Percentiles rank a stretch among this genome's conserved stretches.
These are phyloP conservation scores for Spilogale gracilis DNA, from an alignment of 2,113 vertebrate species.

Conservation along the genomic window DNA sequence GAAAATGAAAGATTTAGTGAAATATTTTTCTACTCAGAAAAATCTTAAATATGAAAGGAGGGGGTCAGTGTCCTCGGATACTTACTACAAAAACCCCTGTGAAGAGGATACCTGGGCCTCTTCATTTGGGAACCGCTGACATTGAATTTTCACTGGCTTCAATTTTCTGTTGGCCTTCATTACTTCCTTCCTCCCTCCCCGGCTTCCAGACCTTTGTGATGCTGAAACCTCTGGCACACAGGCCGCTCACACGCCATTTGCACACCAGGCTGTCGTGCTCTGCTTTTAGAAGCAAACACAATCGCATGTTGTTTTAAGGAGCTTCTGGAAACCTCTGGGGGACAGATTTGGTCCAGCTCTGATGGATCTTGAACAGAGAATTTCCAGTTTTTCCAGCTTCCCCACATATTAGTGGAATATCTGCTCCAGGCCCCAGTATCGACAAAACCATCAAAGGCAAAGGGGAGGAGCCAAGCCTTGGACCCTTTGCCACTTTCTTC, in stretches of 20 bases:
- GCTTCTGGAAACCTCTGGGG: background rate
- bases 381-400: background rate
- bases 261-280: background rate
- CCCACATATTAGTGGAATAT: background rate
- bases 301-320: background rate
- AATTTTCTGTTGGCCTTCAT: background rate
- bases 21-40: background rate
- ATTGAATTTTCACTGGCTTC: conserved; percentile 1
- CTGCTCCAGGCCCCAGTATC: background rate
- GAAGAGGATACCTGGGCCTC: accelerated
- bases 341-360: background rate
- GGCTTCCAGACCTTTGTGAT: background rate
- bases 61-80: background rate
- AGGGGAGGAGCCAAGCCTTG: background rate
- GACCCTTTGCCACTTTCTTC: background rate
- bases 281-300: conserved; percentile 47
- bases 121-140: background rate
- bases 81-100: background rate
- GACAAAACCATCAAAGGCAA: background rate
- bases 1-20: background rate
- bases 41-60: background rate
- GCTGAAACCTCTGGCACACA: background rate
- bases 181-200: conserved; percentile 13
- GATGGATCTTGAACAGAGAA: background rate
- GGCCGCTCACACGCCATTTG: conserved; percentile 2